Percentiles rank a stretch among this genome's conserved stretches.
phyloP scores from a whole-genome alignment of 2,797 vertebrate genomes.

The Phoxinus dragarum region DNA sequence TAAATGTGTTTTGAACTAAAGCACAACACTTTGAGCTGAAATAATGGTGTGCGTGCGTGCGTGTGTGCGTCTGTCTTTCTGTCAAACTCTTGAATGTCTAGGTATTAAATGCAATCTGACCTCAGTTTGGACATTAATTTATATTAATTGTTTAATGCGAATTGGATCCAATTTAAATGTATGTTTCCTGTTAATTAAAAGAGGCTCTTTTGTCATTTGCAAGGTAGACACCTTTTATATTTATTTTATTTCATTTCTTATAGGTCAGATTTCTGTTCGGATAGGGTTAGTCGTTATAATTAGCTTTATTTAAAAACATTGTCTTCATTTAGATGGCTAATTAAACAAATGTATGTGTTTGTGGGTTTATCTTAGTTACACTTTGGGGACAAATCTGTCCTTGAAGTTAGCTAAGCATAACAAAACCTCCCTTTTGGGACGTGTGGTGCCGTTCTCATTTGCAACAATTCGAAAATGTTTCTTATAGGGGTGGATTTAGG shows the following conservation, averaged over 20 bases:
- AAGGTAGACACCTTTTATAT: not conserved
- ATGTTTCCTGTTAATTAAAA: not conserved
- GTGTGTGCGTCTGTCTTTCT: not conserved
- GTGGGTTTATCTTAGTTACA: not conserved
- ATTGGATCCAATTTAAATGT: not conserved
- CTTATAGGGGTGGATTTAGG: not conserved
- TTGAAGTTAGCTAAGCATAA: not conserved
- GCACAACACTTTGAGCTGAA: not conserved
- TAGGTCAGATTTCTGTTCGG: not conserved
- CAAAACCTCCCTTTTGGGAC: not conserved
- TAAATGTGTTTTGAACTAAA: not conserved
- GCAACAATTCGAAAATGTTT: not conserved
- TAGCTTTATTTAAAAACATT: not conserved
- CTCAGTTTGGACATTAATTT: not conserved
- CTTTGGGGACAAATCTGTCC: conserved; percentile 1
- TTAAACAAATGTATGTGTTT: not conserved
- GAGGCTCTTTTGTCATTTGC: not conserved
- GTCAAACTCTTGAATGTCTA: not conserved
- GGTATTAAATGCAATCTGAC: not conserved
- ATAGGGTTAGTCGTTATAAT: not conserved
- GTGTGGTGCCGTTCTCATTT: not conserved
- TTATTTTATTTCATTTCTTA: not conserved
- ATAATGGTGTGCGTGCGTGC: not conserved
- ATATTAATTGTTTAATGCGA: not conserved
- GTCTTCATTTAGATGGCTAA: not conserved